A percentile compares a stretch with the other conserved stretches of the same genome.
These are phyloP conservation scores for Lichenostomus cassidix DNA, from an alignment of 2,113 vertebrate genomes.

Conservation along the genomic window DNA sequence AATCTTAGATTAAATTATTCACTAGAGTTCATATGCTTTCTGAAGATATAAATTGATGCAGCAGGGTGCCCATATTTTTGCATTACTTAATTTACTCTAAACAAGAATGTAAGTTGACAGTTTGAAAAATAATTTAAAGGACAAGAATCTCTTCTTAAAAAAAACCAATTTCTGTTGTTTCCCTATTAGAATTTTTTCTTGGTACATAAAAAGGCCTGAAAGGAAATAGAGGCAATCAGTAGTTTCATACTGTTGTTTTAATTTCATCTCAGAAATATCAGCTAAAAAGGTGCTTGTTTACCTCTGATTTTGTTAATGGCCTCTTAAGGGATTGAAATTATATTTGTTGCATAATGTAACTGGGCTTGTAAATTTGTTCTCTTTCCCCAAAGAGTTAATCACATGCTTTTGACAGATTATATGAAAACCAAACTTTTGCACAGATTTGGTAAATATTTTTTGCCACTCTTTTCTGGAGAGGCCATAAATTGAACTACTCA, in stretches of 20 bases:
- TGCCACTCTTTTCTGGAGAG: background rate
- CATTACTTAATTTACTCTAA: slow-evolving; percentile 16
- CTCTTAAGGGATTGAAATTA: background rate
- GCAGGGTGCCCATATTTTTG: slow-evolving; percentile 1
- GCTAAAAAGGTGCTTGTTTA: background rate
- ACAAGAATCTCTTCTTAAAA: background rate
- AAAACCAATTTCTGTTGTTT: background rate
- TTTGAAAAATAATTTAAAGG: background rate
- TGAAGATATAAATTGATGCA: background rate
- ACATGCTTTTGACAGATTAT: background rate
- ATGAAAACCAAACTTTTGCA: background rate
- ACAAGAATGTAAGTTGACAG: background rate
- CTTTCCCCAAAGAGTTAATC: background rate
- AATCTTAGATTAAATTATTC: background rate
- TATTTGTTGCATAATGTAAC: background rate
- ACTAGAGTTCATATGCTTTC: background rate
- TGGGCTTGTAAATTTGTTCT: background rate
- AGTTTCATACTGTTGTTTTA: background rate
- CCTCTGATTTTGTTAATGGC: background rate
- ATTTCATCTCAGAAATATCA: background rate
- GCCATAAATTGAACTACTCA: background rate
- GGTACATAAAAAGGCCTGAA: background rate
- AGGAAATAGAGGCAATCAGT: background rate
- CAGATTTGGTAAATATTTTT: background rate
- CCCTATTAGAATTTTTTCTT: background rate